These are phyloP conservation scores for Rhabdornis inornatus DNA, from an alignment of 2,113 vertebrate genomes.

Conservation along the genomic window DNA sequence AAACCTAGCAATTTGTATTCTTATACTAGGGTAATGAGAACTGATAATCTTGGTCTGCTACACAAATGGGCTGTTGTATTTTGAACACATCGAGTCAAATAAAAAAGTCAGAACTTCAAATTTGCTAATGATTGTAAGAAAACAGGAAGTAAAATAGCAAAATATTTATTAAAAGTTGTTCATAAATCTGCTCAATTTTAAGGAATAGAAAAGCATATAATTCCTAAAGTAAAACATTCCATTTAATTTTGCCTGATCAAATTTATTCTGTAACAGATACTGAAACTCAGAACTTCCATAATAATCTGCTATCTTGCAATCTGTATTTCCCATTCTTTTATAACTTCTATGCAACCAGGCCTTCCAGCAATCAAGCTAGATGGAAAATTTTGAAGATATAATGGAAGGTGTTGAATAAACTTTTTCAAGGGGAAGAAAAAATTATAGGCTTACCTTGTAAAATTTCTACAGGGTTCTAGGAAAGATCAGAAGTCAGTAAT, in stretches of 20 bases:
- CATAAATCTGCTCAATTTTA: background rate
- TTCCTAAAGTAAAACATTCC: background rate
- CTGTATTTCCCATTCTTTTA: background rate
- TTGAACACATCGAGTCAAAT: background rate
- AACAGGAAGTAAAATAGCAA: background rate
- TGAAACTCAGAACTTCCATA: background rate
- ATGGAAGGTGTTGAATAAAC: background rate
- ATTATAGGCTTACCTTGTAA: background rate
- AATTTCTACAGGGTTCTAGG: background rate
- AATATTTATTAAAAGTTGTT: background rate
- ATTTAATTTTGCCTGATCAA: background rate
- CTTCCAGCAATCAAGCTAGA: background rate
- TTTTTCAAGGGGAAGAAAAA: background rate
- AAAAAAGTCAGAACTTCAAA: background rate
- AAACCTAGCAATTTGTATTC: background rate
- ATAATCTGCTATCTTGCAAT: background rate
- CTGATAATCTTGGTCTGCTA: background rate
- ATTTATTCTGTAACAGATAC: background rate
- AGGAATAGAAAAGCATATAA: background rate
- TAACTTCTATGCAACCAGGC: background rate
- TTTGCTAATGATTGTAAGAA: background rate
- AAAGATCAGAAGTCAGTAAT: background rate
- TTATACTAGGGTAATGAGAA: background rate
- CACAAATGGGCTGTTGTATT: background rate
- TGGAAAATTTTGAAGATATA: background rate